Conservation (phyloP, 1,140 invertebrate species). For the Oncopodura yosiiana region DNA sequence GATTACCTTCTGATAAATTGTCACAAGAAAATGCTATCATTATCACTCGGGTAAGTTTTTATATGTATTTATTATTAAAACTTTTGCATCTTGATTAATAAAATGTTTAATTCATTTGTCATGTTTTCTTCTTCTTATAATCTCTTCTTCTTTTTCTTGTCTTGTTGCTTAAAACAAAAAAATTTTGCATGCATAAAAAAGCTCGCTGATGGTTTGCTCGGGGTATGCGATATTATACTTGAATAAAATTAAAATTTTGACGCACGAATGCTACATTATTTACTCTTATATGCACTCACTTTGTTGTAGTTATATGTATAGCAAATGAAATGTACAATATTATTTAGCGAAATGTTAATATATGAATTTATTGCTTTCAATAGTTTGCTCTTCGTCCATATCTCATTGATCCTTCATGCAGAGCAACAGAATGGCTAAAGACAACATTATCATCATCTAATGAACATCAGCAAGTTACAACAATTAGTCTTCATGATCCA, state of each 20-base stretch:
- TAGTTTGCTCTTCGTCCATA: conserved; percentile 53
- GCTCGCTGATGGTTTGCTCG: not conserved
- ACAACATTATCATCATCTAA: conserved; percentile 50
- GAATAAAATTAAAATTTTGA: not conserved
- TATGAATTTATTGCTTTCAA: not conserved
- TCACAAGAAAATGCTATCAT: conserved; percentile 74
- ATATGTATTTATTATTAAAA: too few species aligned
- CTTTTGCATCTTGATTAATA: not conserved
- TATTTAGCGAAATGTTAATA: not conserved
- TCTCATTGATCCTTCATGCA: conserved; percentile 78
- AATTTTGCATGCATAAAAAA: not conserved
- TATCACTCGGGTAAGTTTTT: conserved; percentile 54
- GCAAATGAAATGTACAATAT: too few species aligned
- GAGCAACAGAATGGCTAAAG: conserved; percentile 72
- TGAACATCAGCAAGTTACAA: conserved; percentile 50
- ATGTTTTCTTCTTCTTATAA: not conserved
- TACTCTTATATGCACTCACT: too few species aligned
- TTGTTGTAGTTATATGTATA: too few species aligned
- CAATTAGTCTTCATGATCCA: conserved; percentile 63
- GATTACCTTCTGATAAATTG: conserved; percentile 66
- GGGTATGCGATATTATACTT: not conserved
- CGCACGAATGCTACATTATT: too few species aligned
- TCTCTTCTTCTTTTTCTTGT: not conserved
- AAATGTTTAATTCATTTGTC: not conserved
- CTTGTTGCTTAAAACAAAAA: not conserved